A percentile compares a stretch with the other conserved stretches of the same genome.
Evolutionary conservation across 2,797 vertebrate species (phyloP).

Genomic region (Poeciliopsis gracilis): DNA sequence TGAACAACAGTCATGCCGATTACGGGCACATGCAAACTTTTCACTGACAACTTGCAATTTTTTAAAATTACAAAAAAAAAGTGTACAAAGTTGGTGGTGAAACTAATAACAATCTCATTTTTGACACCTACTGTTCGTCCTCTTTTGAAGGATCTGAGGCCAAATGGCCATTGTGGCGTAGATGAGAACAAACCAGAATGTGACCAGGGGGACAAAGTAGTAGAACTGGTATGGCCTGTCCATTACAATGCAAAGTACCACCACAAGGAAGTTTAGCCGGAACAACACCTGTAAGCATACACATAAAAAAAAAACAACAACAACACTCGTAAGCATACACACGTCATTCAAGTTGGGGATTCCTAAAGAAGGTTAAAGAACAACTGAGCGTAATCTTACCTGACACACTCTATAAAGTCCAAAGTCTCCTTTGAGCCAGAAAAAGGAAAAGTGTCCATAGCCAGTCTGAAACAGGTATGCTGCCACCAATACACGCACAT

Average conservation of each 20-base stretch:
- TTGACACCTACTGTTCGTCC: constrained; percentile 87
- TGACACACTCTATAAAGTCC: constrained; percentile 95
- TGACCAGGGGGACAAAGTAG: constrained; percentile 97
- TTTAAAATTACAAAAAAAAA: neutral
- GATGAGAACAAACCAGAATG: constrained; percentile 96
- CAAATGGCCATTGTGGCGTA: constrained; percentile 91
- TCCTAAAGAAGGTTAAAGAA: constrained; percentile 7
- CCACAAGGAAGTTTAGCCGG: constrained; percentile 96
- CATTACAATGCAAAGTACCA: constrained; percentile 97
- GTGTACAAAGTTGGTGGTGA: neutral
- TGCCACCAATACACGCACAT: constrained; percentile 95
- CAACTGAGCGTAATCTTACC: constrained; percentile 73
- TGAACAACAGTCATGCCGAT: neutral
- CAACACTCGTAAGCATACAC: neutral
- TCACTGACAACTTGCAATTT: neutral
- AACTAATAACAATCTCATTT: neutral
- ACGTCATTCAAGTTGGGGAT: neutral
- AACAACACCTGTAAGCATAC: constrained; percentile 88
- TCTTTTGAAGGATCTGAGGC: constrained; percentile 96
- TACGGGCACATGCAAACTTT: neutral
- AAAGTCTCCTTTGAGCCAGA: constrained; percentile 98
- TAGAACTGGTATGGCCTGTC: constrained; percentile 98
- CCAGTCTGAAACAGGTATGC: constrained; percentile 98
- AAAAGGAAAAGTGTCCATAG: constrained; percentile 98
- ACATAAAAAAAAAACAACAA: neutral